A percentile compares a stretch with the other conserved stretches of the same genome.
Conservation (phyloP, 2,113 vertebrate genomes). For the Cathartes aura region DNA sequence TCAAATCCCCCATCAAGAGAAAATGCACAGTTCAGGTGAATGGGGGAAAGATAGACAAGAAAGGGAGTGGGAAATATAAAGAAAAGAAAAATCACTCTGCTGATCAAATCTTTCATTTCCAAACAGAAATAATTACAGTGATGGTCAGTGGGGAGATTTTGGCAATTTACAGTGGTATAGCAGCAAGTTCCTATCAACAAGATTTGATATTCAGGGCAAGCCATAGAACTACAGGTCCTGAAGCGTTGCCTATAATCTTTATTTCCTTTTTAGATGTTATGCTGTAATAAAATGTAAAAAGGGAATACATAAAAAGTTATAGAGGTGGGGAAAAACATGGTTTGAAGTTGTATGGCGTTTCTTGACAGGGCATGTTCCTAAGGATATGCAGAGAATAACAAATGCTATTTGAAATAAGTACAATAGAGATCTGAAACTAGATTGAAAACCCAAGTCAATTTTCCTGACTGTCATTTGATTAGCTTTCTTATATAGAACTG, state of each 20-base stretch:
- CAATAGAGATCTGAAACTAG: conserved; percentile 78
- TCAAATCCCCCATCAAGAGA: conserved; percentile 51
- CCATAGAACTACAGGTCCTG: conserved; percentile 71
- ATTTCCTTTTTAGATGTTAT: conserved; percentile 84
- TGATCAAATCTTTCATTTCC: conserved; percentile 76
- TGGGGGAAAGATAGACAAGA: conserved; percentile 50
- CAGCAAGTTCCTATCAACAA: conserved; percentile 68
- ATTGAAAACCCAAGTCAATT: conserved; percentile 81
- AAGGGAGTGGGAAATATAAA: conserved; percentile 36
- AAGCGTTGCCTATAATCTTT: conserved; percentile 82
- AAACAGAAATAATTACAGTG: conserved; percentile 78
- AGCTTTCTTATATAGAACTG: conserved; percentile 77
- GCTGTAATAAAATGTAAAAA: conserved; percentile 84
- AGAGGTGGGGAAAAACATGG: conserved; percentile 77
- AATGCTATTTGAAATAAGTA: conserved; percentile 81
- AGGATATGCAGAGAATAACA: conserved; percentile 81
- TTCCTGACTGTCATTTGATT: conserved; percentile 80
- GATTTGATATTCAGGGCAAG: conserved; percentile 80
- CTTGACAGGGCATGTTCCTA: conserved; percentile 78
- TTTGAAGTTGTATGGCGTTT: conserved; percentile 79
- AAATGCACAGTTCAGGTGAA: conserved; percentile 52
- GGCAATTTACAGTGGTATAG: conserved; percentile 69
- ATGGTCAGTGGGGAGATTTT: conserved; percentile 75
- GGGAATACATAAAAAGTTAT: conserved; percentile 83
- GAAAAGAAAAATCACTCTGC: conserved; percentile 54